Percentiles rank a stretch among this genome's conserved stretches.
Evolutionary conservation across 1,140 invertebrate genomes (phyloP).

Genomic region (Tigriopus japonicus): DNA sequence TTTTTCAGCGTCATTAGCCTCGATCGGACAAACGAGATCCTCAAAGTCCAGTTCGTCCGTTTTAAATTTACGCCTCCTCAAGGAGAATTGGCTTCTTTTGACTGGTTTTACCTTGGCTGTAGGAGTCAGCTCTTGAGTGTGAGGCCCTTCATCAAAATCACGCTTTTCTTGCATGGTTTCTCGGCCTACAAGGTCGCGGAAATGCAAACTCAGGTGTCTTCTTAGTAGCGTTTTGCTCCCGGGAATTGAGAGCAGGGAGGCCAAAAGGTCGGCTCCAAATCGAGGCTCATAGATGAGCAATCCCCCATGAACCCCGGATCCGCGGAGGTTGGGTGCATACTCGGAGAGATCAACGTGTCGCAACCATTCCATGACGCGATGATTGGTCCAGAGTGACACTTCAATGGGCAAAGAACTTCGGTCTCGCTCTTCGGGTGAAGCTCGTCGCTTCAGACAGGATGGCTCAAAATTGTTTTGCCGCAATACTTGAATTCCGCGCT

Average conservation of each 20-base stretch:
- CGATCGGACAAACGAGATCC: conserved; percentile 17
- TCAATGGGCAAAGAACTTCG: conserved; percentile 25
- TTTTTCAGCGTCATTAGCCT: background rate
- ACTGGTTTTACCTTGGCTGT: conserved; percentile 61
- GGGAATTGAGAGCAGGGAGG: conserved; percentile 81
- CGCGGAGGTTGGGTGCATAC: conserved; percentile 86
- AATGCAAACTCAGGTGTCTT: conserved; percentile 74
- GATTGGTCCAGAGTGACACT: conserved; percentile 53
- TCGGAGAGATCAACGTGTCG: conserved; percentile 90
- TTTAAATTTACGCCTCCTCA: conserved; percentile 5
- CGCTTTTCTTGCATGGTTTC: conserved; percentile 76
- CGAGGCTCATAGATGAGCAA: conserved; percentile 77
- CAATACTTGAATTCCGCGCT: conserved; percentile 48
- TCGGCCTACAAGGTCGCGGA: conserved; percentile 51
- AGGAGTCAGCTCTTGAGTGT: conserved; percentile 63
- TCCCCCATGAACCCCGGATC: conserved; percentile 75
- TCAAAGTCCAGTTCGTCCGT: conserved; percentile 10
- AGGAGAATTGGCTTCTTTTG: conserved; percentile 7
- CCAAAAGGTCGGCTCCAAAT: conserved; percentile 82
- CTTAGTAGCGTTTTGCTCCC: conserved; percentile 80
- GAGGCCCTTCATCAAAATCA: conserved; percentile 58
- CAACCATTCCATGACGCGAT: conserved; percentile 94
- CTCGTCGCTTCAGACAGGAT: conserved; percentile 33
- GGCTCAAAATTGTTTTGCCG: background rate
- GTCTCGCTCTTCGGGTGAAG: conserved; percentile 45